Conservation (phyloP, 1,140 invertebrate genomes). For the Drosophila kepulauana region DNA sequence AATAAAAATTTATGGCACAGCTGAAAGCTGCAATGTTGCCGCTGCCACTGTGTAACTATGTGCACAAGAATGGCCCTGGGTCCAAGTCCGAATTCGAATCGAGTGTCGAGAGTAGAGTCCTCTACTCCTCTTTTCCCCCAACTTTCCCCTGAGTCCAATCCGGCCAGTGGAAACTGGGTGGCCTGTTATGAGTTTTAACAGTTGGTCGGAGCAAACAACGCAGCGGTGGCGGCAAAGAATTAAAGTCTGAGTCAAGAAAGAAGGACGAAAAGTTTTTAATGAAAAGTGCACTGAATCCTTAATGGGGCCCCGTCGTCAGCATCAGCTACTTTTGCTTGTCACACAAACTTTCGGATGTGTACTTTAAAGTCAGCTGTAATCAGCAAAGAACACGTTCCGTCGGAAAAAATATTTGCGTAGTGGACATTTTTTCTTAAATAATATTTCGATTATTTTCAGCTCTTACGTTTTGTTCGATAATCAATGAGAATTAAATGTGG, state of each 20-base stretch:
- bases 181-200: constrained; percentile 67
- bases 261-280: constrained; percentile 69
- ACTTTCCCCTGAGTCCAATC: too few species aligned
- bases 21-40: constrained; percentile 72
- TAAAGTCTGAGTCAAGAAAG: constrained; percentile 61
- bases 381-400: constrained; percentile 4
- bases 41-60: constrained; percentile 38
- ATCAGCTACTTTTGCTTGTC: constrained; percentile 1
- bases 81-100: constrained; percentile 26
- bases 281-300: constrained; percentile 63
- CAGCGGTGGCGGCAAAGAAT: constrained; percentile 10
- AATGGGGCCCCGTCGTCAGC: constrained; percentile 6
- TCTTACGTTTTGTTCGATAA: too few species aligned
- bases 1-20: constrained; percentile 80
- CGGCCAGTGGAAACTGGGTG: constrained; percentile 49
- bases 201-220: constrained; percentile 48
- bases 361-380: constrained; percentile 30
- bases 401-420: not conserved
- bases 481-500: too few species aligned
- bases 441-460: too few species aligned
- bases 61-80: constrained; percentile 39
- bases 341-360: constrained; percentile 23
- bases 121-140: not conserved
- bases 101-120: constrained; percentile 31
- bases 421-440: not conserved